These are phyloP conservation scores for Drosophila affinis DNA, from an alignment of 2,888 invertebrate genomes.

Conservation along the genomic window DNA sequence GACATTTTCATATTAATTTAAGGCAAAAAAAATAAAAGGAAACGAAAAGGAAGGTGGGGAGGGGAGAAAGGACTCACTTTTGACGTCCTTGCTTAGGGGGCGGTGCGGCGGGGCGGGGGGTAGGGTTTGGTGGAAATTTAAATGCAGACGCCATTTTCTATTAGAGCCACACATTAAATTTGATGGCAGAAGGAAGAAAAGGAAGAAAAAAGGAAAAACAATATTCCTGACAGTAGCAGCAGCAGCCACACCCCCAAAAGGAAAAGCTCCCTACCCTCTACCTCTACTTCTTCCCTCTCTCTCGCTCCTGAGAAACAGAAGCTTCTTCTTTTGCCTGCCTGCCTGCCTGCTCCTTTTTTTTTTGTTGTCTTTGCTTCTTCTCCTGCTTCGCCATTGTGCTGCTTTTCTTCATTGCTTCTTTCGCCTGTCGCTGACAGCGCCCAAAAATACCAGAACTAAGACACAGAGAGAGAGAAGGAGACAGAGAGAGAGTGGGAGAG, in stretches of 20 bases:
- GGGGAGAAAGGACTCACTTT: conserved; percentile 8
- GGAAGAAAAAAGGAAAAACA: conserved; percentile 36
- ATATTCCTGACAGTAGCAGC: conserved; percentile 65
- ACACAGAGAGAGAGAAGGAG: conserved; percentile 13
- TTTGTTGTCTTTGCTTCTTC: conserved; percentile 26
- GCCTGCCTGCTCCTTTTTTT: conserved; percentile 33
- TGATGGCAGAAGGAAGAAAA: conserved; percentile 43
- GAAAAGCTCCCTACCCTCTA: conserved; percentile 47
- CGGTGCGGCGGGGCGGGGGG: not conserved
- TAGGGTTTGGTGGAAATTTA: conserved; percentile 54
- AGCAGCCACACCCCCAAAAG: conserved; percentile 27
- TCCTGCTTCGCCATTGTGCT: conserved; percentile 12
- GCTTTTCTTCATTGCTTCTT: conserved; percentile 25
- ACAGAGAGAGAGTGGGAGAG: conserved; percentile 2
- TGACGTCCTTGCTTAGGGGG: conserved; percentile 32
- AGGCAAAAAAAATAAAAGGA: conserved; percentile 46
- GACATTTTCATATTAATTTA: conserved; percentile 73
- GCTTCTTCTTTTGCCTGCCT: conserved; percentile 10
- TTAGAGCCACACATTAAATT: conserved; percentile 74
- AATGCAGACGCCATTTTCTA: conserved; percentile 78
- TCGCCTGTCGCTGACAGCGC: conserved; percentile 50
- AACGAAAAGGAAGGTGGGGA: conserved; percentile 20
- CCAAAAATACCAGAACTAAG: conserved; percentile 50
- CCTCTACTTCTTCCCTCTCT: too few relatives aligned
- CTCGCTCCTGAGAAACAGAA: conserved; percentile 33